A percentile compares a stretch with the other conserved stretches of the same genome.
These are phyloP conservation scores for Myripristis jacobus DNA, from an alignment of 2,797 vertebrate species.

Conservation along the genomic window DNA sequence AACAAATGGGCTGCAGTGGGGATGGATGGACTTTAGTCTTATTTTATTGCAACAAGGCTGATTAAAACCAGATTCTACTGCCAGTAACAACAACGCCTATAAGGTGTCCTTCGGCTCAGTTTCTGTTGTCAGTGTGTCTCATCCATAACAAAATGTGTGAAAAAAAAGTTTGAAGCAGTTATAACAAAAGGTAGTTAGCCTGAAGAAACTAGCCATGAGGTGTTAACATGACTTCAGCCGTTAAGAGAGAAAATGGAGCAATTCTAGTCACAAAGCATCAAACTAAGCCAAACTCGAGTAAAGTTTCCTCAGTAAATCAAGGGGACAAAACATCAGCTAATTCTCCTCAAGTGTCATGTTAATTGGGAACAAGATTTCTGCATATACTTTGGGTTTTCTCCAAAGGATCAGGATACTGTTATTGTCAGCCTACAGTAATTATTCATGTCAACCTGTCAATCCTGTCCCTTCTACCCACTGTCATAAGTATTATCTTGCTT, in stretches of 20 bases:
- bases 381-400: conserved; percentile 14
- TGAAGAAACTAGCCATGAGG: neutral
- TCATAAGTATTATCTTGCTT: neutral
- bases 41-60: conserved; percentile 29
- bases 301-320: neutral
- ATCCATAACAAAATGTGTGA: neutral
- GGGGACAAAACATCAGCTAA: neutral
- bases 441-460: conserved; percentile 3
- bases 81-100: neutral
- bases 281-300: neutral
- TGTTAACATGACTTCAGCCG: neutral
- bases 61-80: neutral
- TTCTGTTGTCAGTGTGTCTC: neutral
- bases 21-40: neutral
- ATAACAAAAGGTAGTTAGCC: neutral
- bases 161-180: neutral
- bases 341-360: neutral
- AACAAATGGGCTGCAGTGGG: conserved; percentile 2
- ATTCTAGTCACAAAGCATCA: no score
- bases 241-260: neutral
- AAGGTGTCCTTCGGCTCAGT: conserved; percentile 3
- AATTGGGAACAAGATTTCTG: neutral
- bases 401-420: conserved; percentile 4
- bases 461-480: conserved; percentile 29
- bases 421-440: conserved; percentile 21